Base-by-base conservation (phyloP, 2,888 invertebrate species). In the Frankliniella fusca region DNA sequence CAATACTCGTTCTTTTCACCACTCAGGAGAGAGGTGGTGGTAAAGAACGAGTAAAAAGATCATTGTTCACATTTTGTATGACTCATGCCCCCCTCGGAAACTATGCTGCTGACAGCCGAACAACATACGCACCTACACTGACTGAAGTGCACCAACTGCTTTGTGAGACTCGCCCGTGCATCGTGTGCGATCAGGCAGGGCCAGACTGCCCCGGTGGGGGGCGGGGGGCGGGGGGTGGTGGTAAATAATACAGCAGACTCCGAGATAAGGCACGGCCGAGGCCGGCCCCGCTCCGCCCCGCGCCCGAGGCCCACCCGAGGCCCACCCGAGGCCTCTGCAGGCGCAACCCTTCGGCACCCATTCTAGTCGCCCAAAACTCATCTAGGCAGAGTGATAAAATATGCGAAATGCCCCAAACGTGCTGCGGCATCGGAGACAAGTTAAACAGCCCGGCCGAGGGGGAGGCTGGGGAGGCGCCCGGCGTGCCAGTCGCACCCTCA, bases 381-480 rank as follows among this genome's bases (percentile, higher is more conserved):
- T 76, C 70, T 76, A 23, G 70, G 70, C 70, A 23, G 70, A 76
- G 70, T 76, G 70, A 76, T 76, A 76, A 76, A 76, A 76, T 76
- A 76, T 76, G 70, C 70, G 70, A 27, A 76, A 76, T 76, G 70
- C 70, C 27, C 70, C 70, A 27, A 76, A 27, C 70, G 70, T 76
- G 70, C 70, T 10, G 70, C 70, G 70, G 70, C 70, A 76, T 76
- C 27, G 70, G 70, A 76, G 70, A 76, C 70, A 76, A 76, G 70
- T 76, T 76, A 76, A 76, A 76, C 70, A 76, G 70, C 27, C 27
- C 54, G 12, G 18, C 54, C 61, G 61, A 61, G 61, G 61, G 61
- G 61, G n/a, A 18, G 20, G 54, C 15, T 18, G 54, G 10, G 54
- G 7, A 3, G 54, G 15, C 70, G 70, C 23, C 27, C 70, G 10